phyloP scores from a whole-genome alignment of 1,140 invertebrate species.

The roundworm (Caenorhabditis elegans) region DNA sequence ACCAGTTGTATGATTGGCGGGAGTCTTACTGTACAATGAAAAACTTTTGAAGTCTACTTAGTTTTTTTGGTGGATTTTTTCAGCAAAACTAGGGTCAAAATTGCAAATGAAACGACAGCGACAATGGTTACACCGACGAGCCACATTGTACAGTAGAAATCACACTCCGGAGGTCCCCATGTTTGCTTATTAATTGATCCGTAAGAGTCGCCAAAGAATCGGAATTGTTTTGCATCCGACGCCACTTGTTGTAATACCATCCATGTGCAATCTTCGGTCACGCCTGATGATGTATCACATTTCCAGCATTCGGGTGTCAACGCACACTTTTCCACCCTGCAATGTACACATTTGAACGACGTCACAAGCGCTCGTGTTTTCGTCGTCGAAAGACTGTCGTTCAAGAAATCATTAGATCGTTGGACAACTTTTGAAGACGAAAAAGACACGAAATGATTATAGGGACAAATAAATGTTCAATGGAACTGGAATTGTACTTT shows the following conservation, averaged over 20 bases:
- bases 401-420: slow-evolving; percentile 22
- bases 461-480: background rate
- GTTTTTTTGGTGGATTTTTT: background rate
- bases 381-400: background rate
- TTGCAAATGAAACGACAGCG: background rate
- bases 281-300: slow-evolving; percentile 21
- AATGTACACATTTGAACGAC: background rate
- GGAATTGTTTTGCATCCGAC: background rate
- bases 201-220: background rate
- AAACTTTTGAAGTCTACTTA: background rate
- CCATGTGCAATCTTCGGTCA: slow-evolving; percentile 18
- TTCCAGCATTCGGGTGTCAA: slow-evolving; percentile 22
- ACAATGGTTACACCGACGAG: background rate
- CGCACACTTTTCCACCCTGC: slow-evolving; percentile 19
- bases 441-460: background rate
- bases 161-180: slow-evolving; percentile 6
- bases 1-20: background rate
- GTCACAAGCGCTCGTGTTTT: background rate
- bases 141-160: slow-evolving; percentile 7
- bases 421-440: slow-evolving; percentile 15
- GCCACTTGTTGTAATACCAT: slow-evolving; percentile 29
- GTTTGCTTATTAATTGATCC: background rate
- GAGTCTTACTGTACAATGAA: background rate
- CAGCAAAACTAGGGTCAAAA: background rate
- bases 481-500: slow-evolving; percentile 10